Base-by-base conservation (phyloP, 1,140 invertebrate genomes). In the Daktulosphaira vitifoliae region DNA sequence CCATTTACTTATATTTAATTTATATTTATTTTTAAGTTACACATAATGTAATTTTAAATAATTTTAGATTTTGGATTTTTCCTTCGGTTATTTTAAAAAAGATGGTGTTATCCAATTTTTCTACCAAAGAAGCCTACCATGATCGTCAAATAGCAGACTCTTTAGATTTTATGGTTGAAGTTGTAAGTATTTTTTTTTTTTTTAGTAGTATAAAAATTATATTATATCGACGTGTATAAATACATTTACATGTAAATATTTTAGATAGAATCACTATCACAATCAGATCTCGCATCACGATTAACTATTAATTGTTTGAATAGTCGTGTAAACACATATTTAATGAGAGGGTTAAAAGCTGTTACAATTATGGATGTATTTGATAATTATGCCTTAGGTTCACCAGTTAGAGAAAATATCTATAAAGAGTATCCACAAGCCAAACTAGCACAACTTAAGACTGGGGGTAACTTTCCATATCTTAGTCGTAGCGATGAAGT, bases 401-500 rank as follows among this genome's bases (percentile, higher is more conserved):
- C 80, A 67, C 74, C 81, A 48, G 70, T 72, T 0, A 75, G 86
- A 67, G 89, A 92, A 72, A 88, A 91, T 70, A 77, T 92, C 68
- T 90, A 90, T 72, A 92, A 92, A 76, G 87, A 86, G 72, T 94
- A 93, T 76, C 90, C 90, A 1, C 80, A 87, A 72, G 90, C 90
- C 1, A 92, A 90, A 78, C 71, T 91, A 67, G 91, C 90, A 3
- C 88, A 92, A 76, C 76, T 94, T 15, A 94, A 95, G 73, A 84
- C 79, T 70, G 91, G 91, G 7, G 91, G 91, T 4, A 93, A 94
- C 77, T 96, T 94, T 76, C 91, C 91, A 3, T 95, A 92, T 72
- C 78, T 96, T 46, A 92, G 90, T 75, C 81, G 89, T 74, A 84
- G 85, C 74, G 86, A 87, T 71, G 91, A 96, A 81, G 89, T 94